Evolutionary conservation across 2,113 vertebrate genomes (phyloP).

Genomic region (Hippocampus mohnikei): DNA sequence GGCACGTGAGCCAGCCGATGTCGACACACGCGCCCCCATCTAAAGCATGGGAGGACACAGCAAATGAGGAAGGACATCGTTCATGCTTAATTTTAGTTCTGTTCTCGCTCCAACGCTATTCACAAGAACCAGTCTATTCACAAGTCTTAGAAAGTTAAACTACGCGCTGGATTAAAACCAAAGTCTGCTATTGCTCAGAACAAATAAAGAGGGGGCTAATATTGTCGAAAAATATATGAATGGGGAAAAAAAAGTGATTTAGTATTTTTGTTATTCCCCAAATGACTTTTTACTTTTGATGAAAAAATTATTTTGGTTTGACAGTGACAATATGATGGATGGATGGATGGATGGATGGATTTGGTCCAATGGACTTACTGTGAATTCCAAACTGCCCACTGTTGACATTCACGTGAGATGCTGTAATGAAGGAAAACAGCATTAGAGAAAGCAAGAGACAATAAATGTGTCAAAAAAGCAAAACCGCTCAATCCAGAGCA

Average conservation of each 20-base stretch:
- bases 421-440: constrained; percentile 71
- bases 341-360: too few species aligned
- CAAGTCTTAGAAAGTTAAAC: too few species aligned
- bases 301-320: neutral
- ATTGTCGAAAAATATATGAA: too few species aligned
- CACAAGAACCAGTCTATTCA: too few species aligned
- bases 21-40: constrained; percentile 84
- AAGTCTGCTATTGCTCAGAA: too few species aligned
- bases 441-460: constrained; percentile 22
- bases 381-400: constrained; percentile 87
- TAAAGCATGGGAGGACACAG: constrained; percentile 36
- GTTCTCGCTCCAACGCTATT: neutral
- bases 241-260: too few species aligned
- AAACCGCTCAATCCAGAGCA: constrained; percentile 27
- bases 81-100: neutral
- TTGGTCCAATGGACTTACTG: constrained; percentile 79
- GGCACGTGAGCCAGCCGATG: constrained; percentile 93
- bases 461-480: neutral
- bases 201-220: too few species aligned
- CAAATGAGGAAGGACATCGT: neutral
- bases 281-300: neutral
- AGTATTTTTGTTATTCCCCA: neutral
- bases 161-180: too few species aligned
- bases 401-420: constrained; percentile 71
- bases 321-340: neutral